Evolutionary conservation across 2,113 vertebrate species (phyloP), one percentile per base, ranked within the genome.

Genomic region (Uria lomvia): DNA sequence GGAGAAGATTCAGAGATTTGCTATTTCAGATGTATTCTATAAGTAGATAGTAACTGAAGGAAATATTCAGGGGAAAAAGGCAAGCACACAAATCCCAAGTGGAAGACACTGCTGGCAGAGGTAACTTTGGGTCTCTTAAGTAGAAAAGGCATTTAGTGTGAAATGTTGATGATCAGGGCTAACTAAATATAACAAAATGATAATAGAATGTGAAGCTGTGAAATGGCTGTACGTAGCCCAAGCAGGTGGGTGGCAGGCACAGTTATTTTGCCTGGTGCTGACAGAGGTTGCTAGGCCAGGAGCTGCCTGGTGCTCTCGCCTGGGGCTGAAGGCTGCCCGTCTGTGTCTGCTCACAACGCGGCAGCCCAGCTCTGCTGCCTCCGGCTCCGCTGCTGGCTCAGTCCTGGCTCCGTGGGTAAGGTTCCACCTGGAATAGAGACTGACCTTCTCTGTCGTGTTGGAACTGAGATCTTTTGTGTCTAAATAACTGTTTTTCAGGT

Each of bases 241-340:
- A 40, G 72, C 6, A 5, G 50, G 21, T 40, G 20, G 8, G 4
- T 65, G 40, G 24, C 3, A 3, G 16, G 14, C 32, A n/a, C 15
- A 2, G 27, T 36, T 27, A 15, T 32, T 81, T 36, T 55, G 29
- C n/a, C n/a, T 27, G 5, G 34, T 9, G 23, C 65, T 43, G 58
- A n/a, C 15, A 16, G 29, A 16, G 29, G 36, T 50, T 76, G 55
- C 22, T 10, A 12, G 8, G 55, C 27, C 14, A 8, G 8, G 36
- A 4, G 15, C 8, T 20, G 24, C 0, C 2, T n/a, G 49, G 30
- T 1, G 4, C 30, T 7, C 58, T 55, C 5, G 0, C 34, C 4
- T 34, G 9, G 58, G 24, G 40, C 58, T 40, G 17, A 34, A 50
- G 50, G 38, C 12, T 11, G 58, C 5, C 22, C 5, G 36, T 8